Evolutionary conservation across 2,113 vertebrate genomes (phyloP).

Genomic region (Platichthys flesus): DNA sequence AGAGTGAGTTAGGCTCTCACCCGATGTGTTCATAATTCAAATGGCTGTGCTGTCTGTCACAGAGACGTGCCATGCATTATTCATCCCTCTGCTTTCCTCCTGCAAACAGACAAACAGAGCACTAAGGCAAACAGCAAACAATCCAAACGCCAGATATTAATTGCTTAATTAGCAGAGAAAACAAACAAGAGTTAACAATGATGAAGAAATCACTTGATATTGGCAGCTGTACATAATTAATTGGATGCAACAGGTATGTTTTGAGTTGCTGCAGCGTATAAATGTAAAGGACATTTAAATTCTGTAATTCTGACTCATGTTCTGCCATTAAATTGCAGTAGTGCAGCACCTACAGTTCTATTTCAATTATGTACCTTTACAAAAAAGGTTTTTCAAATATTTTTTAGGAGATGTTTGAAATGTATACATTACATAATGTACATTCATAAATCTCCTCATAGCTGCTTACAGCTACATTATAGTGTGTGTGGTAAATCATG

Average conservation of each 20-base stretch:
- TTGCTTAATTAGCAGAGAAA: conserved; percentile 78
- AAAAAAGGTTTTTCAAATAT: too few relatives aligned
- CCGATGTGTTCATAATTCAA: conserved; percentile 82
- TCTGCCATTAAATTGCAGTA: not conserved
- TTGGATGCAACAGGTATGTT: conserved; percentile 18
- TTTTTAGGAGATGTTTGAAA: too few relatives aligned
- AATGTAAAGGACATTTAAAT: not conserved
- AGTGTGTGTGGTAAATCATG: not conserved
- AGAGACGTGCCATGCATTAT: conserved; percentile 79
- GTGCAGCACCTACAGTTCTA: not conserved
- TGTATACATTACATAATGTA: not conserved
- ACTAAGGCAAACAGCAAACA: conserved; percentile 77
- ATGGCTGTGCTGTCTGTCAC: conserved; percentile 75
- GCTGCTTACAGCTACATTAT: not conserved
- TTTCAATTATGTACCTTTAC: too few relatives aligned
- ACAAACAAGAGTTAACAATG: conserved; percentile 64
- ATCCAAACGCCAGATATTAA: conserved; percentile 74
- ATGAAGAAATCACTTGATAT: conserved; percentile 48
- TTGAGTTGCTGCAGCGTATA: not conserved
- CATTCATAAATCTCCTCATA: not conserved
- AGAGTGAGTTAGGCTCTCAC: conserved; percentile 72
- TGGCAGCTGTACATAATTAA: conserved; percentile 42
- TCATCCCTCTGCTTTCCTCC: conserved; percentile 72
- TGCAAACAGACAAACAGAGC: conserved; percentile 79
- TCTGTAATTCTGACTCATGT: not conserved